Conservation (phyloP, 2,797 vertebrate genomes). For the Parauchenoglanis punctatus region DNA sequence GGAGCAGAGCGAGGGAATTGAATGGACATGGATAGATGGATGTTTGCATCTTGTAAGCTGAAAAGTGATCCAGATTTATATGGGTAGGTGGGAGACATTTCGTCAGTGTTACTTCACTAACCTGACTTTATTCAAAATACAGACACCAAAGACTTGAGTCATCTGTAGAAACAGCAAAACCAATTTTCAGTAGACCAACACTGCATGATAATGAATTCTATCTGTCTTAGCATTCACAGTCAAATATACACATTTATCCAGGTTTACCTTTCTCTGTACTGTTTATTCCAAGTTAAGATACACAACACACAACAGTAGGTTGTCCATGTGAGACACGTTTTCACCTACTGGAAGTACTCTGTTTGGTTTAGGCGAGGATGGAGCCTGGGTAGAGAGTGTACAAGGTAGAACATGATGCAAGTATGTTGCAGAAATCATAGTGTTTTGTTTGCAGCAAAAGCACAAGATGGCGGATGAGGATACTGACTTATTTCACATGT, state of each 20-base stretch:
- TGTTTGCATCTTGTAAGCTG: conserved; percentile 45
- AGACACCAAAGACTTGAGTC: conserved; percentile 10
- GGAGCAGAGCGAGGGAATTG: conserved; percentile 31
- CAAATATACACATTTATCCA: neutral
- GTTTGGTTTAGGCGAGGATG: too few relatives aligned
- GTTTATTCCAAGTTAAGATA: neutral
- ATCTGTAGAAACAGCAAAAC: conserved; percentile 9
- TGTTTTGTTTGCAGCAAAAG: too few relatives aligned
- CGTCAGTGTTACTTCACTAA: conserved; percentile 33
- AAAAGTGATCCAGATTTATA: conserved; percentile 43
- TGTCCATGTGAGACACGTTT: too few relatives aligned
- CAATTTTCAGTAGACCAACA: neutral
- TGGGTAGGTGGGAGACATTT: conserved; percentile 35
- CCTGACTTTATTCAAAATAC: conserved; percentile 24
- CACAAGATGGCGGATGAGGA: too few relatives aligned
- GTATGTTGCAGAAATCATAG: too few relatives aligned
- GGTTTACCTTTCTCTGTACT: neutral
- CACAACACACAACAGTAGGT: neutral
- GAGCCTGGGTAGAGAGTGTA: too few relatives aligned
- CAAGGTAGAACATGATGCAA: too few relatives aligned
- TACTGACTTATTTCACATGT: neutral
- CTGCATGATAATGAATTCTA: neutral
- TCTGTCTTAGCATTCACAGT: neutral
- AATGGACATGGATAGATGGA: conserved; percentile 26
- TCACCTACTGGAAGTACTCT: too few relatives aligned